Percentiles rank a stretch among this genome's conserved stretches.
Evolutionary conservation across 1,140 invertebrate genomes (phyloP).

Genomic region (Marisa cornuarietis): DNA sequence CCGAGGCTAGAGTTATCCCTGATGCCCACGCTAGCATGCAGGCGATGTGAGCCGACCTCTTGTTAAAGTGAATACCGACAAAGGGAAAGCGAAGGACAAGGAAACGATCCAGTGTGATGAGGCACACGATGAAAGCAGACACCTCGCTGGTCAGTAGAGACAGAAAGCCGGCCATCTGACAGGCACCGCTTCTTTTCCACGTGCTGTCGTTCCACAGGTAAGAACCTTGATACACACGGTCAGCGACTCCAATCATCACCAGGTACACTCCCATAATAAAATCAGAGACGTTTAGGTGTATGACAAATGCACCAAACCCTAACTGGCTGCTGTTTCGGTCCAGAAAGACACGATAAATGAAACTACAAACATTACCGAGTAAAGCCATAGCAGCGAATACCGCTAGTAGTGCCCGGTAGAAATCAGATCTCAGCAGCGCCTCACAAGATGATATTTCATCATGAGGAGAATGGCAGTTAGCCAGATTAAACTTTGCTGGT

Average conservation of each 20-base stretch:
- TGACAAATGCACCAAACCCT: conserved; percentile 37
- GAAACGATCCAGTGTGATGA: conserved; percentile 45
- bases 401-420: conserved; percentile 30
- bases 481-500: background rate
- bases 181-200: conserved; percentile 45
- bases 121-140: conserved; percentile 43
- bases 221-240: conserved; percentile 40
- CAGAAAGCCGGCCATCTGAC: conserved; percentile 47
- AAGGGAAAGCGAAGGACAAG: conserved; percentile 50
- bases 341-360: conserved; percentile 26
- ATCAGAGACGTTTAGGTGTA: conserved; percentile 47
- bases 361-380: conserved; percentile 34
- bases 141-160: conserved; percentile 47
- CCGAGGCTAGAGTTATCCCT: conserved; percentile 22
- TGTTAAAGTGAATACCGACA: conserved; percentile 16
- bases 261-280: conserved; percentile 57
- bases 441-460: conserved; percentile 40
- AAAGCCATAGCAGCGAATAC: conserved; percentile 31
- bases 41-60: conserved; percentile 15
- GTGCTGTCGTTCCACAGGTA: conserved; percentile 40
- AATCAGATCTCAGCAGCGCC: conserved; percentile 26
- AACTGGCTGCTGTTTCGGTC: conserved; percentile 23
- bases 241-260: conserved; percentile 49
- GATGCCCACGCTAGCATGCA: conserved; percentile 22
- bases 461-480: conserved; percentile 31